Evolutionary conservation across 2,113 vertebrate species (phyloP), one percentile per base, ranked within the genome.

Genomic region (Saguinus midas): DNA sequence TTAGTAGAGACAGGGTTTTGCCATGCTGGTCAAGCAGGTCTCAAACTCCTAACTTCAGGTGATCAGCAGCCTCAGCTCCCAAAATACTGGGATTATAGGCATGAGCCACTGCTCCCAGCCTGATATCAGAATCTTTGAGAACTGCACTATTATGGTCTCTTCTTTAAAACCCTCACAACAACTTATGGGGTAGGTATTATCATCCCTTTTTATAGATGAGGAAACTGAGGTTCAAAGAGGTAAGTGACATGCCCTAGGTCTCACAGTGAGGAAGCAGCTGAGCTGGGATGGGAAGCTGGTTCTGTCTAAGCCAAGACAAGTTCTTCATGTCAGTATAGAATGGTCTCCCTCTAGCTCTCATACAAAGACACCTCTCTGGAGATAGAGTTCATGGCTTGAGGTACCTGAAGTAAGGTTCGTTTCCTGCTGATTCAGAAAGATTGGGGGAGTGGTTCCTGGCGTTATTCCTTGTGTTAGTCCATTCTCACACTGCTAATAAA

Each of bases 401-500:
- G 1, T 6, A 18, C 79, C 45, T 23, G 2, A 27, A 25, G 61
- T 11, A 8, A 8, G n/a, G 37, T 10, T 35, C 78, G 21, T 37
- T 79, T 89, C 81, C 80, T 87, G 90, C 29, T 96, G 40, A 11
- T 78, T 84, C 70, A 75, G 40, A 78, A 11, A 23, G 68, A 70
- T 27, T 48, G 73, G 13, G 9, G 55, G 2, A 70, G 1, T 18
- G 35, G 35, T 40, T 72, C 35, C 57, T n/a, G 11, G 13, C 52
- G 1, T 52, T 17, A 52, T 52, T 16, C 52, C 16, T 17, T 52
- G 16, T 16, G 52, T 17, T 52, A 3, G 16, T 17, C 52, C 52
- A 52, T 52, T 52, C 16, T 52, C 16, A 52, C 16, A 0, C 5
- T 17, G 1, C 52, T 52, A 14, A 52, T 52, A 52, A 52, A 52